Evolutionary conservation across 2,888 invertebrate genomes (phyloP).

Genomic region (Campoplex capitator): DNA sequence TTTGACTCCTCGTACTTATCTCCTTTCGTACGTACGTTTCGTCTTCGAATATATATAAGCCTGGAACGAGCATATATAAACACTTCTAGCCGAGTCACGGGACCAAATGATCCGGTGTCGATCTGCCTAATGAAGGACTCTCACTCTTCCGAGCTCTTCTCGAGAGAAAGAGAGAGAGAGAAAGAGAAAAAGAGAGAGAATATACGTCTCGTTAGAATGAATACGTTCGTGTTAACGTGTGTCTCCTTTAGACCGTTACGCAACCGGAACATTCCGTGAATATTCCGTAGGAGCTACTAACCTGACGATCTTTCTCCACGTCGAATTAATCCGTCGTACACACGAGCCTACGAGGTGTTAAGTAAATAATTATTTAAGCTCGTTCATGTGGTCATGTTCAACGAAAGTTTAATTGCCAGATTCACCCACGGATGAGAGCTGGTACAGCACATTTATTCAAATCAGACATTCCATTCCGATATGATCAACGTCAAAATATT

Average conservation of each 20-base stretch:
- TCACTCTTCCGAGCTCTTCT: conserved; percentile 24
- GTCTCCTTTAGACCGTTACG: conserved; percentile 67
- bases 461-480: conserved; percentile 14
- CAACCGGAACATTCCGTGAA: conserved; percentile 65
- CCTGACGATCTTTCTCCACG: conserved; percentile 4
- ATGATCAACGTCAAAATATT: conserved; percentile 13
- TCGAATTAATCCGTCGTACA: conserved; percentile 30
- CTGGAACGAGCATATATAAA: too few species aligned
- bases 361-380: conserved; percentile 65
- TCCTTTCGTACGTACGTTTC: too few species aligned
- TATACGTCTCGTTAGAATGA: conserved; percentile 55
- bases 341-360: conserved; percentile 54
- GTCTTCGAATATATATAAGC: too few species aligned
- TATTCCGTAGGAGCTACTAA: conserved; percentile 40
- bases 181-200: background rate
- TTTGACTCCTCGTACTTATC: background rate
- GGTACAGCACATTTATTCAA: background rate
- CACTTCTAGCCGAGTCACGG: conserved; percentile 66
- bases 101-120: conserved; percentile 70
- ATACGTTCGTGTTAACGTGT: conserved; percentile 68
- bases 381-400: conserved; percentile 49
- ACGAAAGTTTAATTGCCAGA: conserved; percentile 45
- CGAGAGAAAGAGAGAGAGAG: too few species aligned
- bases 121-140: conserved; percentile 67
- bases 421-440: conserved; percentile 1